These are phyloP conservation scores for Yoshiicerus persimilis DNA, from an alignment of 1,140 invertebrate genomes.

Conservation along the genomic window DNA sequence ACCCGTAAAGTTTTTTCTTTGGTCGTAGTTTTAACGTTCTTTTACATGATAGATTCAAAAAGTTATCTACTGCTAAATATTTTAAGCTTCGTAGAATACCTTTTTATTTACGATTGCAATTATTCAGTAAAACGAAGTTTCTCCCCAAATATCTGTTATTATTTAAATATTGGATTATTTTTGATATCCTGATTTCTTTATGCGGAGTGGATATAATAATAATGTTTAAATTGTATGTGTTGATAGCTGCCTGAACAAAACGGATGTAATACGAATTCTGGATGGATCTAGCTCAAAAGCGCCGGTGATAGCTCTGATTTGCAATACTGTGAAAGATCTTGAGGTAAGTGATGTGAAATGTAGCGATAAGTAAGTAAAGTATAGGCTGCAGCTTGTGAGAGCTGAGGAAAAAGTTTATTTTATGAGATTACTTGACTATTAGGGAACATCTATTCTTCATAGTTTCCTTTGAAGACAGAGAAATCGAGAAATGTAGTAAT, in stretches of 20 bases:
- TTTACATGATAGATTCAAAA: too few relatives aligned
- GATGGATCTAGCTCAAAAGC: conserved; percentile 66
- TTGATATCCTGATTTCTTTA: too few relatives aligned
- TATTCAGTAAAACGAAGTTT: too few relatives aligned
- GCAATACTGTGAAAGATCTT: conserved; percentile 72
- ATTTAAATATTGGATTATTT: too few relatives aligned
- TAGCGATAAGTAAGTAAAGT: background rate
- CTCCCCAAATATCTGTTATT: too few relatives aligned
- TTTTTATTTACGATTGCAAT: too few relatives aligned
- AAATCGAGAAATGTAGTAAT: background rate
- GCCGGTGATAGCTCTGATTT: conserved; percentile 75
- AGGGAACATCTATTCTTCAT: background rate
- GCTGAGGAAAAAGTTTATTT: background rate
- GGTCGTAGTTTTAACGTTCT: background rate
- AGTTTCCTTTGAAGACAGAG: background rate
- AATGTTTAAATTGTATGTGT: background rate
- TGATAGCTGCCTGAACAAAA: conserved; percentile 74
- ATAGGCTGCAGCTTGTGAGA: background rate
- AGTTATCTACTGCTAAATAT: too few relatives aligned
- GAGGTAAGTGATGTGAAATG: conserved; percentile 59
- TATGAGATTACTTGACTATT: background rate
- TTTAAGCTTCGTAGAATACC: too few relatives aligned
- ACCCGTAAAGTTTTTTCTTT: background rate
- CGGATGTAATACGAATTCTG: conserved; percentile 76
- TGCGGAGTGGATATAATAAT: background rate